Base-by-base conservation (phyloP, 2,888 invertebrate genomes). In the Anaspis maculata region DNA sequence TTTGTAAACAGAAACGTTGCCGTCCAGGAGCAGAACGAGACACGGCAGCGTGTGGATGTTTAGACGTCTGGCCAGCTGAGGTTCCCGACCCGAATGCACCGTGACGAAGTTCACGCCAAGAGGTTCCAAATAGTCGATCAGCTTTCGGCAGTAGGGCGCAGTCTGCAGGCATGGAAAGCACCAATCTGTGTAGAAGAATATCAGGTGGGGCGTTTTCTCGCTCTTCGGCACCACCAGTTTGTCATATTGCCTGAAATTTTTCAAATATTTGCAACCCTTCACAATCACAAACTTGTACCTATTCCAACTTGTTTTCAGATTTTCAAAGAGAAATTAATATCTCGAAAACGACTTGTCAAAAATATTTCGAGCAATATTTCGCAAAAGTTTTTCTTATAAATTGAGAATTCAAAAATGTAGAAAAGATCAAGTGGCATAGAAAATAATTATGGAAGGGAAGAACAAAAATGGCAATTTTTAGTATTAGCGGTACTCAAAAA, bases 121-220 rank as follows among this genome's bases (percentile, higher is more conserved):
- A 0, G 87, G 87, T 57, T 90, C 87, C 32, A 95, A 66, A 25
- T 92, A 85, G 51, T 89, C 86, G 24, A 89, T 81, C 30, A 95
- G 70, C 42, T 86, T 77, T 29, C 87, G 74, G 77, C 92, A 89
- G 6, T 86, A 76, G 1, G 83, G 83, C 27, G 91, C 89, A n/a
- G 85, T 80, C 52, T 81, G 83, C 42, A 90, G 78, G 62, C 95
- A 96, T 28, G 87, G 79, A 62, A 91, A 88, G 61, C 95, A 96
- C 85, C 90, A 92, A 64, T 95, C 94, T 4, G 88, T 84, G 66
- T 92, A 96, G 62, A 91, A 89, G 48, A 95, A 77, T 28, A 96
- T 74, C 35, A 96, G 68, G 37, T 89, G 83, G 6, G 94, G 91
- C 19, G 82, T 82, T 42, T 76, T 78, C 37, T 74, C 70, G 57